phyloP scores from a whole-genome alignment of 2,797 vertebrate genomes.

The Semaprochilodus insignis region DNA sequence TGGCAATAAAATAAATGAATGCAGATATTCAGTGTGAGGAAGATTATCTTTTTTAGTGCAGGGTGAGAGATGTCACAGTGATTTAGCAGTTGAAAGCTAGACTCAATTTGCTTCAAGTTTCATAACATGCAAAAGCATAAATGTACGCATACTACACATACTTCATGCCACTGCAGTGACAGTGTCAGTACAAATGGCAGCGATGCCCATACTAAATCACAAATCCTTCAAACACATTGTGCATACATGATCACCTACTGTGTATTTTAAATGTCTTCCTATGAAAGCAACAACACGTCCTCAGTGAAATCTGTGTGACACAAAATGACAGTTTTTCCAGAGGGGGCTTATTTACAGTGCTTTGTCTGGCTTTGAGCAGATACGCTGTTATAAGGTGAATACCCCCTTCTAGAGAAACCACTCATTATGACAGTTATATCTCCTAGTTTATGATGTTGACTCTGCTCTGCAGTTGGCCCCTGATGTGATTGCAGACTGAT shows the following conservation, averaged over 20 bases:
- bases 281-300: neutral
- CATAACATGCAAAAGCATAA: neutral
- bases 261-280: neutral
- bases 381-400: neutral
- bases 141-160: neutral
- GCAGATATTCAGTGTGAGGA: constrained; percentile 1
- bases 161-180: neutral
- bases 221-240: neutral
- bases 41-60: neutral
- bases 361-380: neutral
- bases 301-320: constrained; percentile 7
- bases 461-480: constrained; percentile 25
- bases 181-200: neutral
- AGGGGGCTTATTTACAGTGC: too few species aligned
- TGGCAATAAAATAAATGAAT: neutral
- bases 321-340: neutral
- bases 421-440: constrained; percentile 23
- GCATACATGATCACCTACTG: neutral
- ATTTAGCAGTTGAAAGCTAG: neutral
- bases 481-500: constrained; percentile 22
- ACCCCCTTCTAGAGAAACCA: constrained; percentile 10
- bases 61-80: neutral
- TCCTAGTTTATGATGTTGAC: constrained; percentile 23
- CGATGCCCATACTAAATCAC: neutral
- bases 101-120: neutral